Evolutionary conservation across 1,140 invertebrate species (phyloP).

Genomic region (Panagrolaimus sp.): DNA sequence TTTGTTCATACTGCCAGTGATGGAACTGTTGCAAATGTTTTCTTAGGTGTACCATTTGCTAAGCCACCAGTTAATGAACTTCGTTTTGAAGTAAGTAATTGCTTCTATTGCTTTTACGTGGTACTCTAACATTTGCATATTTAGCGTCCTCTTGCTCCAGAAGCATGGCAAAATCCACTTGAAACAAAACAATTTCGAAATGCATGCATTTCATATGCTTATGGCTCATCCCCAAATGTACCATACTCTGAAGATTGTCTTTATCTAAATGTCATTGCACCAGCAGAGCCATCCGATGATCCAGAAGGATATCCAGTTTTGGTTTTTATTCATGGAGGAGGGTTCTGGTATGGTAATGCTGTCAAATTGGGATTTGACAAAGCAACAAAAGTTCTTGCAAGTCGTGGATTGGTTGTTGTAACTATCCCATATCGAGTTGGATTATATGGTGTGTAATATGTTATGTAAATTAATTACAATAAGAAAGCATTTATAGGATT

Average conservation of each 20-base stretch:
- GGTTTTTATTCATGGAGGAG: background rate
- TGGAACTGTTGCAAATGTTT: constrained; percentile 21
- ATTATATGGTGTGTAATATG: background rate
- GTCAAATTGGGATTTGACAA: background rate
- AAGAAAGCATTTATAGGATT: too few relatives aligned
- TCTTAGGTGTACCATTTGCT: constrained; percentile 29
- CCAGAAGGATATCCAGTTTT: background rate
- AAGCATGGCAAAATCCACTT: background rate
- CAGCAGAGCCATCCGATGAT: background rate
- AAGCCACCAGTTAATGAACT: constrained; percentile 28
- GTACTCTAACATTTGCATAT: background rate
- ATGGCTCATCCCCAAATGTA: background rate
- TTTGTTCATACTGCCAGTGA: background rate
- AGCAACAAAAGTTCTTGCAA: background rate
- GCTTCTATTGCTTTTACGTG: background rate
- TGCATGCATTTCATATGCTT: background rate
- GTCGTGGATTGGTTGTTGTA: background rate
- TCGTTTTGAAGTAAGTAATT: constrained; percentile 26
- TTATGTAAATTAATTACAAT: too few relatives aligned
- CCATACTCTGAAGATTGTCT: constrained; percentile 3
- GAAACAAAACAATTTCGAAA: background rate
- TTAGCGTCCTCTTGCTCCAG: constrained; percentile 3
- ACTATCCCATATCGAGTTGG: background rate
- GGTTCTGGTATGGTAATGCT: background rate
- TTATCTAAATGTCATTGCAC: background rate